These are phyloP conservation scores for Pholis gunnellus DNA, from an alignment of 2,113 vertebrate genomes.

Conservation along the genomic window DNA sequence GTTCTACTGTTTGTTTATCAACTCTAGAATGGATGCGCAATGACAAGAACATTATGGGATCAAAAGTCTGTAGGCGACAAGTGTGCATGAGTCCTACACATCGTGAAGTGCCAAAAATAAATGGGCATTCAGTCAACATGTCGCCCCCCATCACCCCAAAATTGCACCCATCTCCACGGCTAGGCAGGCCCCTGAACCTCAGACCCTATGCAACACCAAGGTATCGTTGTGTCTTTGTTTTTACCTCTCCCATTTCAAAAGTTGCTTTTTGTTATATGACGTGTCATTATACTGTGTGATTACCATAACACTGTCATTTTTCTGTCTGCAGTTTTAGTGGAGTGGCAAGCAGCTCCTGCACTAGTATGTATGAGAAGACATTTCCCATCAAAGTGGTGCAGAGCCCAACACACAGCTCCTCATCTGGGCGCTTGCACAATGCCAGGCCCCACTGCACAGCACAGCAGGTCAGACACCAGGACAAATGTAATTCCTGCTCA, in stretches of 20 bases:
- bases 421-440: conserved; percentile 55
- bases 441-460: conserved; percentile 74
- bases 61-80: conserved; percentile 83
- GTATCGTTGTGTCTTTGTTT: conserved; percentile 37
- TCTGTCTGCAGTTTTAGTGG: conserved; percentile 56
- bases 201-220: conserved; percentile 61
- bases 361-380: conserved; percentile 83
- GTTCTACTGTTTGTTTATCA: background rate
- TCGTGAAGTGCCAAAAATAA: conserved; percentile 81
- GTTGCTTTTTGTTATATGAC: background rate
- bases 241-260: background rate
- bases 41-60: conserved; percentile 69
- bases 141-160: conserved; percentile 55
- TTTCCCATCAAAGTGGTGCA: conserved; percentile 84
- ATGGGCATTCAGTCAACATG: conserved; percentile 79
- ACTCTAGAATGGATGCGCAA: conserved; percentile 68
- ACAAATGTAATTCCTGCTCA: background rate
- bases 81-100: conserved; percentile 73
- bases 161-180: conserved; percentile 70
- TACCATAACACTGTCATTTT: background rate
- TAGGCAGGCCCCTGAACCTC: conserved; percentile 81
- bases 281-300: background rate
- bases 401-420: conserved; percentile 77
- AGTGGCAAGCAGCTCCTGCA: conserved; percentile 56
- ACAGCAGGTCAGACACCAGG: conserved; percentile 77